Evolutionary conservation across 2,113 vertebrate species (phyloP).

Genomic region (Pedionomus torquatus): DNA sequence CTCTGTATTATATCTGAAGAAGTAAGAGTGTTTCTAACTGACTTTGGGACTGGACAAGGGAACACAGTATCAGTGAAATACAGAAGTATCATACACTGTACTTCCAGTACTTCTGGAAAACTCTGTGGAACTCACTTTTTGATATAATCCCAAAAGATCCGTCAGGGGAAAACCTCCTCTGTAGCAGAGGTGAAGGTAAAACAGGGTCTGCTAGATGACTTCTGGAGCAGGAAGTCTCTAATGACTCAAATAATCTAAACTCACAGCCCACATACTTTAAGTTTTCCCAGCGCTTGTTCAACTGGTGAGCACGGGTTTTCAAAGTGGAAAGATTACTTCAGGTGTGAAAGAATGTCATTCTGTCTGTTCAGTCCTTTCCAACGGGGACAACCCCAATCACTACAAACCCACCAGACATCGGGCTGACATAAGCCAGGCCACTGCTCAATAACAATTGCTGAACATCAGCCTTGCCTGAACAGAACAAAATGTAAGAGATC

Average conservation of each 20-base stretch:
- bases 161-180: background rate
- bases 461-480: background rate
- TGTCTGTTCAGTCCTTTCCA: background rate
- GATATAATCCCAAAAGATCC: background rate
- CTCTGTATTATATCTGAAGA: background rate
- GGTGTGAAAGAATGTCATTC: background rate
- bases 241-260: background rate
- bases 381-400: accelerated
- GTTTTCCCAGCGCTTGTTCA: background rate
- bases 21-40: background rate
- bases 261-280: background rate
- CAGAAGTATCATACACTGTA: background rate
- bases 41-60: background rate
- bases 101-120: background rate
- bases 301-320: background rate
- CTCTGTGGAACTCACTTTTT: background rate
- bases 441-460: accelerated
- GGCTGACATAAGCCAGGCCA: background rate
- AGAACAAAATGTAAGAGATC: background rate
- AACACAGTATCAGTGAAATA: background rate
- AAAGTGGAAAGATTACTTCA: background rate
- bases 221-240: background rate
- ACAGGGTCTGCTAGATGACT: background rate
- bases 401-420: background rate
- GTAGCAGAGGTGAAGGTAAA: background rate